Conservation (phyloP, 2,797 vertebrate species). For the Oceanodroma leucorhoa region DNA sequence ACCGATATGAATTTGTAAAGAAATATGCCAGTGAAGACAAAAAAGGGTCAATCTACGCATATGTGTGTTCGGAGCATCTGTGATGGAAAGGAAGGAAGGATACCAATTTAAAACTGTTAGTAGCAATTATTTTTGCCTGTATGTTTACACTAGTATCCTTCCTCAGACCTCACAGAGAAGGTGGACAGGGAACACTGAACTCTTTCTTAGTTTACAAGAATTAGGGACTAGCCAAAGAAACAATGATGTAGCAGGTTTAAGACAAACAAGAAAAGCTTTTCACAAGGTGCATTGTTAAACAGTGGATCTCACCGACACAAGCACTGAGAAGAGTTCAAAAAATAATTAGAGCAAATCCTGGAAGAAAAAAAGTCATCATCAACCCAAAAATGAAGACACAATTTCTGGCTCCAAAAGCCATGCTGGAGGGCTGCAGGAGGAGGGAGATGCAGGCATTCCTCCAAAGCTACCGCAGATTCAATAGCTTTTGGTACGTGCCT, state of each 20-base stretch:
- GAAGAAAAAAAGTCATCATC: neutral
- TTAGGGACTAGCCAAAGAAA: neutral
- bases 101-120: neutral
- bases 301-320: neutral
- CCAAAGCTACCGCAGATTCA: neutral
- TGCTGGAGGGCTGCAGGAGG: neutral
- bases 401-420: neutral
- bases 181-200: neutral
- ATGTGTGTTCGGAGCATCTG: rapidly evolving
- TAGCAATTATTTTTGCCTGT: neutral
- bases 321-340: neutral
- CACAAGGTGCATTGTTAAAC: neutral
- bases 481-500: neutral
- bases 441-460: neutral
- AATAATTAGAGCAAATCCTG: neutral
- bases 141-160: neutral
- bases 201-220: neutral
- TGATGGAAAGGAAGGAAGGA: neutral
- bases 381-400: neutral
- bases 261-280: neutral
- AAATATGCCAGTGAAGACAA: neutral
- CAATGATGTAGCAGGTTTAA: neutral
- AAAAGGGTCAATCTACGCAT: neutral
- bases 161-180: neutral
- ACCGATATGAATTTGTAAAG: neutral